These are phyloP conservation scores for Malacosoma neustria DNA, from an alignment of 2,888 invertebrate species.

Conservation along the genomic window DNA sequence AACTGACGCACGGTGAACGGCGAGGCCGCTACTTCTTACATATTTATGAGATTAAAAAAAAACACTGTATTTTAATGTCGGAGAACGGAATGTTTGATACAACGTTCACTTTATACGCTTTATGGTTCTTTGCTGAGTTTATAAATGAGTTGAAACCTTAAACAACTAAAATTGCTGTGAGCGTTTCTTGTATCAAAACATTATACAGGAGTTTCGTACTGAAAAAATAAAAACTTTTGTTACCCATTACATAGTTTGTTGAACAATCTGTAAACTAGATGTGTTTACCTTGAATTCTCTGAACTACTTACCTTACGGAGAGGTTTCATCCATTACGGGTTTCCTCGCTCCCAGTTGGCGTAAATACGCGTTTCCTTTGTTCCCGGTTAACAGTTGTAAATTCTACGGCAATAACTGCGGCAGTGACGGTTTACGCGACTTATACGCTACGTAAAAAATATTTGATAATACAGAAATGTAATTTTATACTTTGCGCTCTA, in stretches of 20 bases:
- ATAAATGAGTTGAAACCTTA: background rate
- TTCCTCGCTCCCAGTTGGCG: slow-evolving; percentile 33
- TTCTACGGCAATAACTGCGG: slow-evolving; percentile 46
- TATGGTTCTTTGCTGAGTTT: background rate
- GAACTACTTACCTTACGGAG: slow-evolving; percentile 15
- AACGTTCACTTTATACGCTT: slow-evolving; percentile 5
- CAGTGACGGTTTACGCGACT: slow-evolving; percentile 15
- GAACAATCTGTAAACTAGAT: background rate
- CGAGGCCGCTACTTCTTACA: slow-evolving; percentile 34
- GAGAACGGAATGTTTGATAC: slow-evolving; percentile 15
- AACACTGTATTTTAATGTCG: slow-evolving; percentile 17
- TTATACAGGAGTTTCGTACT: background rate
- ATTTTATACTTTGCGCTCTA: slow-evolving; percentile 3
- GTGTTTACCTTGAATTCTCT: slow-evolving; percentile 34
- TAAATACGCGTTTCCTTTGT: slow-evolving; percentile 48
- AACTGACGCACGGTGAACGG: slow-evolving; percentile 14
- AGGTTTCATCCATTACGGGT: slow-evolving; percentile 11
- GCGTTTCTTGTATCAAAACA: background rate
- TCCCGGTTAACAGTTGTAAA: slow-evolving; percentile 47
- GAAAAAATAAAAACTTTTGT: background rate
- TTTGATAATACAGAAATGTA: too few relatives aligned
- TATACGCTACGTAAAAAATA: slow-evolving; percentile 5
- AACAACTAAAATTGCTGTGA: background rate
- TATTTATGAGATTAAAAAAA: slow-evolving; percentile 43
- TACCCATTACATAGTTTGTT: background rate